A percentile compares a stretch with the other conserved stretches of the same genome.
Conservation (phyloP, 2,888 invertebrate genomes). For the Trichogramma evanescens region DNA sequence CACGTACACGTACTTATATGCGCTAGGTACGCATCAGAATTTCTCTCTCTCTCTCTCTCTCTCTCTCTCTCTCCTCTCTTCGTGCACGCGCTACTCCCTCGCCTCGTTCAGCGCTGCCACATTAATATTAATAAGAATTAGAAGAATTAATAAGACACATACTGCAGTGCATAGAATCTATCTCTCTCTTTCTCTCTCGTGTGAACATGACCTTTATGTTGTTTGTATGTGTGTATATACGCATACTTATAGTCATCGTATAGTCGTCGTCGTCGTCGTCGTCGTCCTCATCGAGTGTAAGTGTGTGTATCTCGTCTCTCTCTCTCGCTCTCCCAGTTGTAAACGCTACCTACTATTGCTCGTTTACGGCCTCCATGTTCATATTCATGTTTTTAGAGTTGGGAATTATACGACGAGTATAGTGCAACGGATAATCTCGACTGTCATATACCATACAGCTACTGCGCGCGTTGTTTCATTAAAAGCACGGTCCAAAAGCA, state of each 20-base stretch:
- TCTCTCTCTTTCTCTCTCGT: conserved; percentile 28
- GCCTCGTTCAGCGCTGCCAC: conserved; percentile 7
- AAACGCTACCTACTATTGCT: no score
- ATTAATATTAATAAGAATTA: conserved; percentile 43
- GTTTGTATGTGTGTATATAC: neutral
- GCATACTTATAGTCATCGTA: no score
- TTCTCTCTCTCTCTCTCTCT: neutral
- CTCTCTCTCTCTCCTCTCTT: neutral
- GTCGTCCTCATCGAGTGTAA: no score
- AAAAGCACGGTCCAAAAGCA: no score
- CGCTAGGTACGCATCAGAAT: neutral
- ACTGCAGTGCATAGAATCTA: conserved; percentile 3
- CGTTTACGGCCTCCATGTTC: no score
- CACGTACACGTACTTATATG: neutral
- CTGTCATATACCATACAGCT: no score
- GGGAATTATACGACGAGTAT: no score
- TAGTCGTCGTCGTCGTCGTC: no score
- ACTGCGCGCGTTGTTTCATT: no score
- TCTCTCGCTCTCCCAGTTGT: neutral
- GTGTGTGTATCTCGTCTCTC: neutral
- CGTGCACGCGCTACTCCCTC: neutral
- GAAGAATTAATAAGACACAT: conserved; percentile 32
- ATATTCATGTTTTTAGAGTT: no score
- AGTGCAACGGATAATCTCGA: no score
- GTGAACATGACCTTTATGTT: conserved; percentile 41